These are phyloP conservation scores for Zaprionus africanus DNA, from an alignment of 1,140 invertebrate genomes.

Conservation along the genomic window DNA sequence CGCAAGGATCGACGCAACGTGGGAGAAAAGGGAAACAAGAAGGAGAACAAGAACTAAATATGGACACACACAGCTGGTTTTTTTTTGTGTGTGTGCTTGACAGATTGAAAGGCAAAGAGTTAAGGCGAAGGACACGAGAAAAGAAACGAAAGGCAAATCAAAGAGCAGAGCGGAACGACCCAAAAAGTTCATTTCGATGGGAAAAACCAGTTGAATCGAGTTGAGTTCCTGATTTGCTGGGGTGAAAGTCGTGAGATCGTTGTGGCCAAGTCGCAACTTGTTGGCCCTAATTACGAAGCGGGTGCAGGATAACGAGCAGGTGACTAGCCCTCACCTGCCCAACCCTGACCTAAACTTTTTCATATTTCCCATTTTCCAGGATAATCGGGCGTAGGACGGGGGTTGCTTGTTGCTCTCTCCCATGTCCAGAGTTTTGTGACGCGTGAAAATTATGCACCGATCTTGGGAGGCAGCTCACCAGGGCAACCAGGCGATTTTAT, in stretches of 20 bases:
- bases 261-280: slow-evolving; percentile 34
- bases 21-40: slow-evolving; percentile 50
- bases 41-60: slow-evolving; percentile 2
- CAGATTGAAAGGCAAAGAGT: slow-evolving; percentile 46
- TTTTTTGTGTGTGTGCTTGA: slow-evolving; percentile 18
- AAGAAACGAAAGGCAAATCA: neutral
- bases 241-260: slow-evolving; percentile 4
- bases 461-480: slow-evolving; percentile 60
- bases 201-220: slow-evolving; percentile 49
- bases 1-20: slow-evolving; percentile 53
- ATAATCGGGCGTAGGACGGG: slow-evolving; percentile 35
- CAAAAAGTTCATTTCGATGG: slow-evolving; percentile 23
- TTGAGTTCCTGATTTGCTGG: slow-evolving; percentile 11
- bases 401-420: slow-evolving; percentile 8
- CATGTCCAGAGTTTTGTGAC: slow-evolving; percentile 29
- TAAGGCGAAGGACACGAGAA: slow-evolving; percentile 53
- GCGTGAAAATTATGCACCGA: slow-evolving; percentile 73
- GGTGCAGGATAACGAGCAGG: slow-evolving; percentile 48
- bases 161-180: neutral
- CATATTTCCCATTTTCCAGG: slow-evolving; percentile 39
- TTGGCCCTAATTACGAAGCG: slow-evolving; percentile 45
- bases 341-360: neutral
- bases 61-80: neutral
- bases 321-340: slow-evolving; percentile 9
- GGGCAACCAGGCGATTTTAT: slow-evolving; percentile 69